These are phyloP conservation scores for Epinotia bilunana DNA, from an alignment of 2,888 invertebrate species.

Conservation along the genomic window DNA sequence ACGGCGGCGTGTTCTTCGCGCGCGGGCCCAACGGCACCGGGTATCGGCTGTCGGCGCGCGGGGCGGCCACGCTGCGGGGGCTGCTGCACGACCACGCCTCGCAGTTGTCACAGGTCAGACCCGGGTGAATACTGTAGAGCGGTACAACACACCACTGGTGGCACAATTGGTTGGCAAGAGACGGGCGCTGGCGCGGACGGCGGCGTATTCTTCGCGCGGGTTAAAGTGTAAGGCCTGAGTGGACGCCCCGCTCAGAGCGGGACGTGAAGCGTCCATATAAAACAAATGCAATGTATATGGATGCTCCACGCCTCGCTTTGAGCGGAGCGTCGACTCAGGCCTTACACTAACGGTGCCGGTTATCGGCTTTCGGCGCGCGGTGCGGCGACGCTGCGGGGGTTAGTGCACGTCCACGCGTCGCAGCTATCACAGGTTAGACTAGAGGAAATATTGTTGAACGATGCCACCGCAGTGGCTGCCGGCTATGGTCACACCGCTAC, in stretches of 20 bases:
- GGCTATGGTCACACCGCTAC: no score
- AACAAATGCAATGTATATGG: no score
- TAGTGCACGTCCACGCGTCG: background rate
- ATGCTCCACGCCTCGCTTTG: no score
- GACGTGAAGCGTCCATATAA: no score
- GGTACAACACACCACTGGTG: background rate
- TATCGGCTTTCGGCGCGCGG: background rate
- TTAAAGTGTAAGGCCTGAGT: no score
- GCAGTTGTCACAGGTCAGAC: constrained; percentile 86
- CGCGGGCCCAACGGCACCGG: constrained; percentile 81
- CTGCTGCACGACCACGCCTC: constrained; percentile 87
- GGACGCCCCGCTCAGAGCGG: no score
- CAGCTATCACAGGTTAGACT: constrained; percentile 1
- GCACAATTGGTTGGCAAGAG: constrained; percentile 49
- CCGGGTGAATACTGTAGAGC: background rate
- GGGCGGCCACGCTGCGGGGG: constrained; percentile 85
- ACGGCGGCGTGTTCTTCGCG: constrained; percentile 67
- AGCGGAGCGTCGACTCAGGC: no score
- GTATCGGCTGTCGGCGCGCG: constrained; percentile 84
- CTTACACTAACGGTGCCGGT: constrained; percentile 51
- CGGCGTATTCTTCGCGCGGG: constrained; percentile 68
- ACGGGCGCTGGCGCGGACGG: constrained; percentile 63
- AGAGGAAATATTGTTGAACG: background rate
- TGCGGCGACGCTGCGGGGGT: background rate
- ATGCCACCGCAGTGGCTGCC: no score